A percentile compares a stretch with the other conserved stretches of the same genome.
phyloP scores from a whole-genome alignment of 2,113 vertebrate genomes.

The Chauna torquata region DNA sequence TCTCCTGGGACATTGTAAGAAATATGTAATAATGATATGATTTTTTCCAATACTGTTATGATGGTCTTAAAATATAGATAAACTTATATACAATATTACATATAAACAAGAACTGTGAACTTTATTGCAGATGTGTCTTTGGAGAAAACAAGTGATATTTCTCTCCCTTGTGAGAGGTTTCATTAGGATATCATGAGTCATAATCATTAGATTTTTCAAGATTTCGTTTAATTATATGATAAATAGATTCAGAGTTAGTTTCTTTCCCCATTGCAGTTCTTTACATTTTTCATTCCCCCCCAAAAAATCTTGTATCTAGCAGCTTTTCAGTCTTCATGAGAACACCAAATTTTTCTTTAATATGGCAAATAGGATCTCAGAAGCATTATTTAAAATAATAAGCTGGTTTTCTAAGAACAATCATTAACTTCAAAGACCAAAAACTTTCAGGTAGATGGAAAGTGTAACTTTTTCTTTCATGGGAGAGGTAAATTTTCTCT shows the following conservation, averaged over 20 bases:
- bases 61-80: not conserved
- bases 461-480: constrained; percentile 1
- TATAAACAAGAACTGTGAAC: not conserved
- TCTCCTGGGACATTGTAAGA: not conserved
- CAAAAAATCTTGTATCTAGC: not conserved
- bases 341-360: not conserved
- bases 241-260: not conserved
- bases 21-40: not conserved
- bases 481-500: constrained; percentile 73
- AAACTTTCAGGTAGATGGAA: constrained; percentile 53
- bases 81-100: not conserved
- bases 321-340: not conserved
- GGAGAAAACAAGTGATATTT: not conserved
- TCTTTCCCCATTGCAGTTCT: not conserved
- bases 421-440: not conserved
- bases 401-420: not conserved
- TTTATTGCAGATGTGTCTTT: not conserved
- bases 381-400: not conserved
- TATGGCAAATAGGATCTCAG: not conserved
- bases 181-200: not conserved
- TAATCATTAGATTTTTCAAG: not conserved
- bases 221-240: not conserved
- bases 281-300: not conserved
- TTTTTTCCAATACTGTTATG: not conserved
- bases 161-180: not conserved